Evolutionary conservation across 2,797 vertebrate species (phyloP).

Genomic region (Gobio occitaniae): DNA sequence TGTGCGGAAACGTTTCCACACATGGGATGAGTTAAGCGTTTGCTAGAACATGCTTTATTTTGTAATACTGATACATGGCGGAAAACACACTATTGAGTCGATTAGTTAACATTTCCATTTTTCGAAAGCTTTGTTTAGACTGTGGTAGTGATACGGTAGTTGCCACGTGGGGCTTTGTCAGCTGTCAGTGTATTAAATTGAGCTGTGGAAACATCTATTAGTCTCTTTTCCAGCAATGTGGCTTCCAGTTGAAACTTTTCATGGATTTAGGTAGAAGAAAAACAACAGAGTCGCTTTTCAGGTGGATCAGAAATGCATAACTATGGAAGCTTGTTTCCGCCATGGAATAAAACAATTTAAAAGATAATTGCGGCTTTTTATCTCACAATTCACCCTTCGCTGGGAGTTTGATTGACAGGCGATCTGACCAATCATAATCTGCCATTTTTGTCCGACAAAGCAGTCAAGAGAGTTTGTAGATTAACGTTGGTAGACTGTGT

Average conservation of each 20-base stretch:
- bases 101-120: neutral
- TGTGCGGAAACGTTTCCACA: conserved; percentile 49
- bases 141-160: neutral
- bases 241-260: neutral
- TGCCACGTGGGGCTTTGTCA: neutral
- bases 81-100: conserved; percentile 13
- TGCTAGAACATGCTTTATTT: conserved; percentile 19
- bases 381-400: no score
- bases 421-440: no score
- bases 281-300: neutral
- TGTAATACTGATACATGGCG: conserved; percentile 25
- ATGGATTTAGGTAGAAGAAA: conserved; percentile 3
- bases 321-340: no score
- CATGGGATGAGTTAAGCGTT: conserved; percentile 38
- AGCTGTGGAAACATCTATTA: conserved; percentile 23
- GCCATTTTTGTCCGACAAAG: no score
- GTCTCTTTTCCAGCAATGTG: neutral
- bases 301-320: neutral
- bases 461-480: no score
- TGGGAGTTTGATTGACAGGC: no score
- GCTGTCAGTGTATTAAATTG: conserved; percentile 23
- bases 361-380: no score
- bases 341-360: no score
- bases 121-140: conserved; percentile 2
- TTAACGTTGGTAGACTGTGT: no score